Evolutionary conservation across 1,140 invertebrate species (phyloP).

Genomic region (Drosophila sturtevanti): DNA sequence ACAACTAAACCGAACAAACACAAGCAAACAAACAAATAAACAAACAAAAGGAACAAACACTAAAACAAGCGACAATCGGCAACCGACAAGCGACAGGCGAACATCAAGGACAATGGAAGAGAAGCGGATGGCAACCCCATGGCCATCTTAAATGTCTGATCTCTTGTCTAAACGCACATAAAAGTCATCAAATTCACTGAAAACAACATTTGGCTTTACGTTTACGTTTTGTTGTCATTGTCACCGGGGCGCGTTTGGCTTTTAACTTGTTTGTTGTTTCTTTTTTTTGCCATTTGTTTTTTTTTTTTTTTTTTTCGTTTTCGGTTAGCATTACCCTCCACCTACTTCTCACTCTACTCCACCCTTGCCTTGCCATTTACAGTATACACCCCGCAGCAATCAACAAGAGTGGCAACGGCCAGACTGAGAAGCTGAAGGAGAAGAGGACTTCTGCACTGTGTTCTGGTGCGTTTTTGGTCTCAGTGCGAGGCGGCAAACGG

Average conservation of each 20-base stretch:
- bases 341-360: conserved; percentile 4
- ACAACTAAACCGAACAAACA: background rate
- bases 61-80: conserved; percentile 9
- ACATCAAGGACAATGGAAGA: conserved; percentile 24
- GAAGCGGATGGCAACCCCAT: conserved; percentile 58
- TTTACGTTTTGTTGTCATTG: conserved; percentile 77
- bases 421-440: conserved; percentile 7
- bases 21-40: conserved; percentile 13
- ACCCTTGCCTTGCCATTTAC: background rate
- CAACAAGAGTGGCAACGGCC: conserved; percentile 70
- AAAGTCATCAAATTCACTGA: conserved; percentile 82
- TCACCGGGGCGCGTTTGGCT: conserved; percentile 65
- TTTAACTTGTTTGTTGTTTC: conserved; percentile 68
- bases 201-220: conserved; percentile 80
- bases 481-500: conserved; percentile 31
- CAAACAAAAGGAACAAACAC: conserved; percentile 36
- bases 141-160: conserved; percentile 80
- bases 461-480: conserved; percentile 56
- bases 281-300: conserved; percentile 1
- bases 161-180: conserved; percentile 78
- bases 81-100: conserved; percentile 34
- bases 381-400: conserved; percentile 59
- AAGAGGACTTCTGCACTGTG: conserved; percentile 46
- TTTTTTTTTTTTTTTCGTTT: background rate
- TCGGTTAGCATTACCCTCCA: conserved; percentile 13